Evolutionary conservation across 2,888 invertebrate species (phyloP).

Genomic region (Liposcelis brunnea): DNA sequence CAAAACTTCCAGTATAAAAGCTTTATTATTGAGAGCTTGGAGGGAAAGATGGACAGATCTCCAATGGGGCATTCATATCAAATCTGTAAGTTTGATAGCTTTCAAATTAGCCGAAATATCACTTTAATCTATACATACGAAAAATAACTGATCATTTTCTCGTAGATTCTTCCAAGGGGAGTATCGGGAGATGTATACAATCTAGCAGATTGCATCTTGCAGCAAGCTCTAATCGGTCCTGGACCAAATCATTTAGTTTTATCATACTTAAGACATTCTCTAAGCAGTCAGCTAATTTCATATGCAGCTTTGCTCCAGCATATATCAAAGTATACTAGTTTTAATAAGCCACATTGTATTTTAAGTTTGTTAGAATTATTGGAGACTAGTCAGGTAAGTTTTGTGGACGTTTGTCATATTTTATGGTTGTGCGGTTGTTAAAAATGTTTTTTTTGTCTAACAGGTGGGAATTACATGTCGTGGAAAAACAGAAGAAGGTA

Average conservation of each 20-base stretch:
- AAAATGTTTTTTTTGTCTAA: constrained; percentile 10
- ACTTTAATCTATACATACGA: background rate
- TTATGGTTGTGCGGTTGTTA: constrained; percentile 18
- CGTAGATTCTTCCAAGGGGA: constrained; percentile 63
- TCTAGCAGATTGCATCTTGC: constrained; percentile 79
- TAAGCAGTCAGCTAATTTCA: constrained; percentile 77
- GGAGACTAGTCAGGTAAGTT: constrained; percentile 39
- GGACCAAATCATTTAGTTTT: constrained; percentile 82
- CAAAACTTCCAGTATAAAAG: constrained; percentile 65
- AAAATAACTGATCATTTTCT: constrained; percentile 12
- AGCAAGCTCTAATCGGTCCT: constrained; percentile 85
- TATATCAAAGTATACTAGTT: constrained; percentile 75
- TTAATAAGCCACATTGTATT: constrained; percentile 75
- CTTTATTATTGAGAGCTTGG: constrained; percentile 74
- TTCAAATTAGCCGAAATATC: background rate
- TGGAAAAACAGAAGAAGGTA: constrained; percentile 74
- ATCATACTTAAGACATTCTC: constrained; percentile 80
- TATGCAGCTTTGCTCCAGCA: constrained; percentile 77
- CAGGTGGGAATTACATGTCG: constrained; percentile 43
- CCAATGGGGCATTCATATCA: constrained; percentile 91
- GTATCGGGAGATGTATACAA: constrained; percentile 88
- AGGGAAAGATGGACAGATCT: constrained; percentile 89
- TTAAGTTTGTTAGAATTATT: constrained; percentile 71
- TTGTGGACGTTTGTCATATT: background rate
- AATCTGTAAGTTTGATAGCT: constrained; percentile 42